These are phyloP conservation scores for Falco concolor DNA, from an alignment of 2,797 vertebrate genomes.

Conservation along the genomic window DNA sequence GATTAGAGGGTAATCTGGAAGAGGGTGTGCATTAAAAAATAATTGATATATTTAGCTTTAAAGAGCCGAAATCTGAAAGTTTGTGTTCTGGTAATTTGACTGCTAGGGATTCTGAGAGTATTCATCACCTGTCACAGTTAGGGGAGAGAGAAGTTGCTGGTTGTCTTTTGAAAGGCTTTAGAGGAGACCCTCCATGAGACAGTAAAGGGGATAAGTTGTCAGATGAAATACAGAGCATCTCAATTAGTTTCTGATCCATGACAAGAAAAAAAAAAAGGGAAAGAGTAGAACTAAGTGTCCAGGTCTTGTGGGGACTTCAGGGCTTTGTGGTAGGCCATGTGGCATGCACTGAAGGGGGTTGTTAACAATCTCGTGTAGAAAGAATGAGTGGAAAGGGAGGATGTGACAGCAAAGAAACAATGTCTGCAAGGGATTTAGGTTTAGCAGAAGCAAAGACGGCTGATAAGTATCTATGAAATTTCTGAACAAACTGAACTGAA, in stretches of 20 bases:
- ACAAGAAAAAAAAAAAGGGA: neutral
- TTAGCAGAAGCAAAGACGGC: fast-evolving
- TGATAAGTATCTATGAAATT: neutral
- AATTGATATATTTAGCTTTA: neutral
- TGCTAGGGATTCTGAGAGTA: neutral
- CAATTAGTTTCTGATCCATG: neutral
- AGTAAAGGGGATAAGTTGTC: neutral
- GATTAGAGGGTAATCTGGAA: fast-evolving
- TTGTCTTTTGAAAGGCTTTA: neutral
- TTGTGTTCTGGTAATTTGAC: neutral
- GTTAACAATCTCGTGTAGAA: neutral
- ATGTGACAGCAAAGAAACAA: neutral
- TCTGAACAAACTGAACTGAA: neutral
- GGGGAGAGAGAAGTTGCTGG: neutral
- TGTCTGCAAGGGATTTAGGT: neutral
- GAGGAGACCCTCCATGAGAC: neutral
- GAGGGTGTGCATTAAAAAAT: neutral
- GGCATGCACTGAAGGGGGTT: neutral
- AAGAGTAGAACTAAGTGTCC: neutral
- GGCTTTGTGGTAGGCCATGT: neutral
- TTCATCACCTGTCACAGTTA: neutral
- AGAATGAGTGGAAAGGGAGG: neutral
- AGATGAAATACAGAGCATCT: neutral
- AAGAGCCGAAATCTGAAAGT: neutral
- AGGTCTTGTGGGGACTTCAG: neutral